Evolutionary conservation across 2,113 vertebrate species (phyloP).

Genomic region (Sphyrna mokarran): DNA sequence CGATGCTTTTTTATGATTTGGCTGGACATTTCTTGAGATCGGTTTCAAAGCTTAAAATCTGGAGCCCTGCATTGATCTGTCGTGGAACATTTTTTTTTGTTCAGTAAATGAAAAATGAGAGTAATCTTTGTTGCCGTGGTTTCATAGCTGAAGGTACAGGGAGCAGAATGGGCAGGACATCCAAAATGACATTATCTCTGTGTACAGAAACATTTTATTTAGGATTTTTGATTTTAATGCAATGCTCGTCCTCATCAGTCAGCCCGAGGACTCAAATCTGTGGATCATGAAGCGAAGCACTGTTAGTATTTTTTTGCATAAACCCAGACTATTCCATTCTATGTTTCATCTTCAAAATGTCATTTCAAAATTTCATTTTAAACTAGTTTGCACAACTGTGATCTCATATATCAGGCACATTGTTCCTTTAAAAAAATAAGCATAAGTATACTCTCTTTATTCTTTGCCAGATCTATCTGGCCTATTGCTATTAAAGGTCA

Average conservation of each 20-base stretch:
- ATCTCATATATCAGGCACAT: not conserved
- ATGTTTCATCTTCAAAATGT: not conserved
- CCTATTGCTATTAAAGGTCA: conserved; percentile 15
- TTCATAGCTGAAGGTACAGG: not conserved
- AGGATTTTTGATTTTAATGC: not conserved
- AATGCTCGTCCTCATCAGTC: not conserved
- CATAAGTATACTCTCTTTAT: not conserved
- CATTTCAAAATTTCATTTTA: not conserved
- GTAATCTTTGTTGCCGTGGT: not conserved
- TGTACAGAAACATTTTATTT: not conserved
- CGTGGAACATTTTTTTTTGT: not conserved
- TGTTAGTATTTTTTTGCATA: not conserved
- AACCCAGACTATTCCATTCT: not conserved
- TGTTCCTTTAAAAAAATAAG: not conserved
- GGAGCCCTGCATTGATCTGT: not conserved
- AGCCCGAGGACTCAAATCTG: not conserved
- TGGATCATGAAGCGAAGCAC: not conserved
- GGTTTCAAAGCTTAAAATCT: not conserved
- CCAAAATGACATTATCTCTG: not conserved
- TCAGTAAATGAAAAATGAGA: not conserved
- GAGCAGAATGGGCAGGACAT: not conserved
- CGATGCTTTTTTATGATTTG: not conserved
- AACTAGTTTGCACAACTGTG: not conserved
- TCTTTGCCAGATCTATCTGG: not conserved
- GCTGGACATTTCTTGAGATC: not conserved